Evolutionary conservation across 2,113 vertebrate genomes (phyloP).

Genomic region (Pseudopodoces humilis): DNA sequence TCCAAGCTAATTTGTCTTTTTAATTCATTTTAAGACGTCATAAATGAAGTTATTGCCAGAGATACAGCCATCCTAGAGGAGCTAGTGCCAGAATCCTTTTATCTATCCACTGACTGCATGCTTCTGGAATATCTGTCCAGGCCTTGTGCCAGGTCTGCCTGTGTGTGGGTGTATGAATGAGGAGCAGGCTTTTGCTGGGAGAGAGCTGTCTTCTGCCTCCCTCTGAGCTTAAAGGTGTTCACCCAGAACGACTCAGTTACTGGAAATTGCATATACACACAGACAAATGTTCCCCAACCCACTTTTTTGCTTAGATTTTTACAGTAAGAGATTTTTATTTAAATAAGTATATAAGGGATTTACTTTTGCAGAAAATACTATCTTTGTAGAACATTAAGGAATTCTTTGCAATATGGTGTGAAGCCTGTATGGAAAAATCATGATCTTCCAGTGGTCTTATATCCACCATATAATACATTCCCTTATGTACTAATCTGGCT

Average conservation of each 20-base stretch:
- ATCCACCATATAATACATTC: background rate
- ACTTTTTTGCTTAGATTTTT: background rate
- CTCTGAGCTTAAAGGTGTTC: background rate
- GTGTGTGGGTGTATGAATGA: background rate
- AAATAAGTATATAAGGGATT: background rate
- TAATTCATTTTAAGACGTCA: slow-evolving; percentile 15
- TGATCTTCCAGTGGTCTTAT: background rate
- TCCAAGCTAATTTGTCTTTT: slow-evolving; percentile 40
- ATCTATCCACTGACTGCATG: background rate
- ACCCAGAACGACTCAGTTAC: background rate
- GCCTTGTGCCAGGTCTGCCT: background rate
- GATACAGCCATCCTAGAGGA: background rate
- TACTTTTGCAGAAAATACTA: background rate
- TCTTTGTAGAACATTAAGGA: background rate
- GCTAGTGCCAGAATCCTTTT: background rate
- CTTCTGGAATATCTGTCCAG: slow-evolving; percentile 13
- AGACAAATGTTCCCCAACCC: fast-evolving
- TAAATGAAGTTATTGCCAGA: background rate
- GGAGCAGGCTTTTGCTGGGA: background rate
- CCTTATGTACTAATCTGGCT: background rate
- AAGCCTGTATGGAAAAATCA: background rate
- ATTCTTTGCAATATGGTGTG: background rate
- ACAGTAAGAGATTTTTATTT: background rate
- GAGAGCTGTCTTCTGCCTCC: background rate
- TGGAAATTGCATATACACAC: background rate